Base-by-base conservation (phyloP, 2,113 vertebrate genomes). In the Philantomba maxwellii region DNA sequence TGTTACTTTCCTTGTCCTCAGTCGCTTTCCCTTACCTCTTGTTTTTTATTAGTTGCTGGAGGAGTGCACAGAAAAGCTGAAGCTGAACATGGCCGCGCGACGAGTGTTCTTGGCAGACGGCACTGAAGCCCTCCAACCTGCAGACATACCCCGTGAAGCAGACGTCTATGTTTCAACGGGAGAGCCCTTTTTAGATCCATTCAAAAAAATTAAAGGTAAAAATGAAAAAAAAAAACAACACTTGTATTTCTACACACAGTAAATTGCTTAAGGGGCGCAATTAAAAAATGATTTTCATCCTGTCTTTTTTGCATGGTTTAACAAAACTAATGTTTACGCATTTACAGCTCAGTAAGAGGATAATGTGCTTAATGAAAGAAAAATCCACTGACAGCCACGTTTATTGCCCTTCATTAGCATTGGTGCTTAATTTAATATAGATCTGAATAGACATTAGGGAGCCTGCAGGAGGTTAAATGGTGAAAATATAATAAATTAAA, bases 301-400 rank as follows among this genome's bases (percentile, higher is more conserved):
- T 97, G 98, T 97, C 97, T 98, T 98, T 97, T 99, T 99, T 99
- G 99, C 98, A 98, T 98, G 98, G 98, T 98, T 99, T 98, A 98
- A 97, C 98, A 99, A 99, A 99, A 98, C 99, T 98, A 99, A 99
- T 99, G 99, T 99, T 99, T 99, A 99, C 98, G 98, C 98, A 98
- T 99, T 99, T 99, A 96, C 98, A 99, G 98, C 99, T 99, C 98
- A 99, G 99, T 99, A 98, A 99, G 98, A 99, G 98, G 98, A 99
- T 99, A 99, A 99, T 99, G 99, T 99, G 99, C 98, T 98, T 99
- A 99, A 99, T 99, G 99, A 99, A 99, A 99, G 99, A 99, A 99
- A 98, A 99, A 99, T 99, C 98, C 98, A 99, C 99, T 99, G 99
- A 99, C 99, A 99, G 99, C 98, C 98, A 98, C 98, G 97, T 99